These are phyloP conservation scores for Ranitomeya imitator DNA, from an alignment of 2,113 vertebrate species.

Conservation along the genomic window DNA sequence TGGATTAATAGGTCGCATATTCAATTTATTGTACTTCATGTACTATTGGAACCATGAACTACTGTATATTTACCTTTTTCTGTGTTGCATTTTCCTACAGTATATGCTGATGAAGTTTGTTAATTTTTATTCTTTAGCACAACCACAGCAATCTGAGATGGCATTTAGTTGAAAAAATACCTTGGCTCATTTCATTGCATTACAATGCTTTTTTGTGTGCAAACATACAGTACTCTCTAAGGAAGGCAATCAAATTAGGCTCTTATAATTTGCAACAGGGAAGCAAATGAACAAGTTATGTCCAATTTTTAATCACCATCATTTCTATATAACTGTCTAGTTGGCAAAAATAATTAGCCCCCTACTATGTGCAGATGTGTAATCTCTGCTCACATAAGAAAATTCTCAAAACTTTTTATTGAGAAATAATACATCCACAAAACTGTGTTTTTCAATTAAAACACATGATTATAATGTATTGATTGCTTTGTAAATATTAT, in stretches of 20 bases:
- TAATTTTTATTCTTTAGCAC: conserved; percentile 18
- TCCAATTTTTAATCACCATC: conserved; percentile 64
- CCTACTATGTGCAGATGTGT: conserved; percentile 79
- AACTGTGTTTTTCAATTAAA: not conserved
- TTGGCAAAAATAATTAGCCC: conserved; percentile 77
- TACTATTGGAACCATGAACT: conserved; percentile 1
- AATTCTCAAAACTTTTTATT: not conserved
- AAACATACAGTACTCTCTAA: conserved; percentile 56
- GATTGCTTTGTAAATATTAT: not conserved
- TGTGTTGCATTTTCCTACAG: not conserved
- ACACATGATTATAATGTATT: not conserved
- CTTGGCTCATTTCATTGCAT: conserved; percentile 65
- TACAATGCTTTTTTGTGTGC: conserved; percentile 65
- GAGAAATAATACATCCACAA: not conserved
- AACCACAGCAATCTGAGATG: not conserved
- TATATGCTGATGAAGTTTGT: conserved; percentile 16
- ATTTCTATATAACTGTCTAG: conserved; percentile 56
- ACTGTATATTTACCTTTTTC: conserved; percentile 9
- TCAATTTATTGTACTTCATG: not conserved
- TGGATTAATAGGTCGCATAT: not conserved
- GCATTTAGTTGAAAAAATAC: conserved; percentile 43
- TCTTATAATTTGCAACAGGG: conserved; percentile 63
- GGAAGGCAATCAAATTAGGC: conserved; percentile 47
- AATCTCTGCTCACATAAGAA: conserved; percentile 27
- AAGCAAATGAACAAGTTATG: conserved; percentile 56